A percentile compares a stretch with the other conserved stretches of the same genome.
phyloP scores from a whole-genome alignment of 2,797 vertebrate species.

The Emydoidea blandingii region DNA sequence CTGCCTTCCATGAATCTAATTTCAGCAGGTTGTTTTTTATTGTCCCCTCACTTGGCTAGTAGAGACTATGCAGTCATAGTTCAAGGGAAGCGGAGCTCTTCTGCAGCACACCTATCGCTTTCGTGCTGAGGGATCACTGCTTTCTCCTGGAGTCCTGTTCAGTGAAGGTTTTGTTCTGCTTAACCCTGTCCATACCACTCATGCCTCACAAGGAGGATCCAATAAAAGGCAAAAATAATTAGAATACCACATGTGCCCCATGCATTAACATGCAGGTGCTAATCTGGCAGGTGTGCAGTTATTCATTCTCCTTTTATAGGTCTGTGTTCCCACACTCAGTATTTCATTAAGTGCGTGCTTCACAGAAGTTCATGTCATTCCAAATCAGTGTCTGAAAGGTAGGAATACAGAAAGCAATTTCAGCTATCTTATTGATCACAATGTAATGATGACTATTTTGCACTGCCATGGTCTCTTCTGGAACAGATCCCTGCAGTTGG shows the following conservation, averaged over 20 bases:
- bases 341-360: neutral
- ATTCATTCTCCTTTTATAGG: neutral
- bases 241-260: neutral
- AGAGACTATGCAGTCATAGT: slow-evolving; percentile 14
- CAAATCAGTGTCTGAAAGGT: neutral
- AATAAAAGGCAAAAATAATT: neutral
- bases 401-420: neutral
- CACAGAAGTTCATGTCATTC: neutral
- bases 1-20: slow-evolving; percentile 44
- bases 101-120: neutral
- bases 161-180: neutral
- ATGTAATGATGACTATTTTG: neutral
- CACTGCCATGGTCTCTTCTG: neutral
- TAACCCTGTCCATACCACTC: neutral
- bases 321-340: neutral
- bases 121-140: slow-evolving; percentile 8
- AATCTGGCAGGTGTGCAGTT: neutral
- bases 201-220: neutral
- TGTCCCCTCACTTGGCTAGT: neutral
- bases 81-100: slow-evolving; percentile 36
- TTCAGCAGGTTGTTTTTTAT: slow-evolving; percentile 47
- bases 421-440: neutral
- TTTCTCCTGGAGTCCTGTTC: slow-evolving; percentile 19
- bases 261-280: neutral
- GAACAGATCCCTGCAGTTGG: neutral